Percentiles rank a stretch among this genome's conserved stretches.
Conservation (phyloP, 2,888 invertebrate genomes). For the Erannis defoliaria region DNA sequence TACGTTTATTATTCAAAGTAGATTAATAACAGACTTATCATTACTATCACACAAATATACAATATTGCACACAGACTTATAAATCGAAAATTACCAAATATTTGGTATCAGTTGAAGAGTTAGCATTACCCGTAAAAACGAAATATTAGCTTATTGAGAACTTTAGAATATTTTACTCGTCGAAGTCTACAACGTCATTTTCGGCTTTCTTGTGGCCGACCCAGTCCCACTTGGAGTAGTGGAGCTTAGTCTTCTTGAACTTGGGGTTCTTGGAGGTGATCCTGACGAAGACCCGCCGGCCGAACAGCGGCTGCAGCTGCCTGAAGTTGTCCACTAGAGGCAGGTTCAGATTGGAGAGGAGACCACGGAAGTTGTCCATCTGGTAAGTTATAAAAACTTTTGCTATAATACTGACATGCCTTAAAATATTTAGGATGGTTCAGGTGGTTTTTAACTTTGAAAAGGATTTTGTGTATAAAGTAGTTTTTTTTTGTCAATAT, state of each 20-base stretch:
- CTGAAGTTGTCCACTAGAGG: slow-evolving; percentile 91
- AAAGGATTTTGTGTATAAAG: no score
- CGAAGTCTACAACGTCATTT: slow-evolving; percentile 79
- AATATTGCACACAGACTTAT: slow-evolving; percentile 69
- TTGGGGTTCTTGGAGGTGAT: slow-evolving; percentile 86
- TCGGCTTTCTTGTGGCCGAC: slow-evolving; percentile 84
- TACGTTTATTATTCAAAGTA: slow-evolving; percentile 47
- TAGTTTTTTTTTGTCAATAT: no score
- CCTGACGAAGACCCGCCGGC: slow-evolving; percentile 89
- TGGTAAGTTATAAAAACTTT: slow-evolving; percentile 51
- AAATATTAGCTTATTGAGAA: slow-evolving; percentile 6
- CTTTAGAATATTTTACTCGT: slow-evolving; percentile 62
- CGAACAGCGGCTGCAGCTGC: slow-evolving; percentile 89
- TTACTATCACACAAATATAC: slow-evolving; percentile 60
- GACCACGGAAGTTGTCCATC: slow-evolving; percentile 88
- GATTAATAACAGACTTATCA: slow-evolving; percentile 45
- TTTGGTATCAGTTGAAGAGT: slow-evolving; percentile 38
- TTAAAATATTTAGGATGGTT: background rate
- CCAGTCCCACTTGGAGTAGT: slow-evolving; percentile 89
- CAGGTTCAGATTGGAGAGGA: slow-evolving; percentile 88
- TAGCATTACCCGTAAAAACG: slow-evolving; percentile 29
- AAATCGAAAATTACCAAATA: slow-evolving; percentile 40
- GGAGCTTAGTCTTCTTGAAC: slow-evolving; percentile 86
- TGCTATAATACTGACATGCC: background rate
- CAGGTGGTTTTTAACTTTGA: no score